Percentiles rank a stretch among this genome's conserved stretches.
phyloP scores from a whole-genome alignment of 2,888 invertebrate genomes.

The Rhyacophila evoluta region DNA sequence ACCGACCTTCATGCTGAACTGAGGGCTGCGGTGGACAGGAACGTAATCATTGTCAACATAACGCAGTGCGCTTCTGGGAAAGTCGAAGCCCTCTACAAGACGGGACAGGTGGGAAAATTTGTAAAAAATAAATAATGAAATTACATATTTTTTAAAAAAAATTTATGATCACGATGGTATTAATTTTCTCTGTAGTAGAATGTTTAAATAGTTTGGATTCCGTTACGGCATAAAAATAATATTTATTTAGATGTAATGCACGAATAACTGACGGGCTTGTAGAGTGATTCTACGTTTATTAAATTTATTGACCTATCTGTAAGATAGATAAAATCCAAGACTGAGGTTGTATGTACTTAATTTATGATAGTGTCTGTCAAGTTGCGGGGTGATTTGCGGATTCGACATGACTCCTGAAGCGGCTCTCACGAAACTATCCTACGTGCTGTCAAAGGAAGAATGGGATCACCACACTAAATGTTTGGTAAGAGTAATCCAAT shows the following conservation, averaged over 20 bases:
- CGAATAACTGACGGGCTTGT: too few species aligned
- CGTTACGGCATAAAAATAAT: too few species aligned
- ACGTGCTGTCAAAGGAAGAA: slow-evolving; percentile 85
- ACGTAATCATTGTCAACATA: slow-evolving; percentile 90
- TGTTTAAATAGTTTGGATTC: too few species aligned
- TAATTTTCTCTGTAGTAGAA: too few species aligned
- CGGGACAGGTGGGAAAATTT: slow-evolving; percentile 79
- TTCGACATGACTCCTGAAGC: slow-evolving; percentile 95
- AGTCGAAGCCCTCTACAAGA: slow-evolving; percentile 84
- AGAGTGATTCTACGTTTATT: too few species aligned
- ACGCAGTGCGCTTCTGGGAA: slow-evolving; percentile 90
- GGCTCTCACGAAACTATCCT: slow-evolving; percentile 90
- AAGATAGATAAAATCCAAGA: too few species aligned
- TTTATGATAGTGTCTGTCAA: slow-evolving; percentile 68
- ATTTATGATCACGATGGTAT: too few species aligned
- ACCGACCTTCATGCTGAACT: slow-evolving; percentile 83
- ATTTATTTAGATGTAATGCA: too few species aligned
- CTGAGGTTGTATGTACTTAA: too few species aligned
- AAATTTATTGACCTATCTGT: too few species aligned
- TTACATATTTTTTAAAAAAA: too few species aligned
- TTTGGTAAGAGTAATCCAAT: slow-evolving; percentile 71
- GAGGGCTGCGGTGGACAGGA: slow-evolving; percentile 77
- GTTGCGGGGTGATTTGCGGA: slow-evolving; percentile 82
- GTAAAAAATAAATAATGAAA: too few species aligned
- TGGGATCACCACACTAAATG: slow-evolving; percentile 75